phyloP scores from a whole-genome alignment of 2,113 vertebrate genomes.

The Enhydra lutris region DNA sequence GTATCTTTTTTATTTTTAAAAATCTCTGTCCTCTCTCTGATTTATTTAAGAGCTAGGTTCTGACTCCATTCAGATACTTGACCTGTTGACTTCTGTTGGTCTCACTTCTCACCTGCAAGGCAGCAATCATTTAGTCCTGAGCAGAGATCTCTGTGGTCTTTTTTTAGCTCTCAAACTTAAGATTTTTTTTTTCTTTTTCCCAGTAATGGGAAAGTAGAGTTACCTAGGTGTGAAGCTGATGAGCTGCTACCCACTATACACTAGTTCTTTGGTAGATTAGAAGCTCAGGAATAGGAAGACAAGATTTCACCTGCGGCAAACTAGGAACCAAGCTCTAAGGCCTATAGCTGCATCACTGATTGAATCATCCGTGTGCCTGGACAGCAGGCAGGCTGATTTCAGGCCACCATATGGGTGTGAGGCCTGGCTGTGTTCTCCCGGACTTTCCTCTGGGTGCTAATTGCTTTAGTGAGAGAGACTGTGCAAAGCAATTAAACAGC shows the following conservation, averaged over 20 bases:
- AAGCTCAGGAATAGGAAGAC: not conserved
- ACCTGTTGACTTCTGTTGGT: not conserved
- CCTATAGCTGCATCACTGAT: not conserved
- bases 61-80: not conserved
- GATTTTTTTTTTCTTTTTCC: not conserved
- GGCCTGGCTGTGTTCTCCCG: slow-evolving; percentile 44
- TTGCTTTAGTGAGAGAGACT: slow-evolving; percentile 69
- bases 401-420: slow-evolving; percentile 44
- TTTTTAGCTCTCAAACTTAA: not conserved
- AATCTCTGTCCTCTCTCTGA: not conserved
- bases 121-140: not conserved
- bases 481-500: slow-evolving; percentile 64
- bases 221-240: slow-evolving; percentile 30
- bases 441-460: slow-evolving; percentile 66
- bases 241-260: not conserved
- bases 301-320: not conserved
- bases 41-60: slow-evolving; percentile 23
- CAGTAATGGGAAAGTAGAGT: not conserved
- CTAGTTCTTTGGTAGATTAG: not conserved
- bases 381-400: slow-evolving; percentile 50
- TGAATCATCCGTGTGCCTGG: slow-evolving; percentile 55
- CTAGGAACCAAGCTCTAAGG: not conserved
- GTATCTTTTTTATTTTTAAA: not conserved
- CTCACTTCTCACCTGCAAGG: slow-evolving; percentile 21
- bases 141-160: not conserved